Evolutionary conservation across 2,113 vertebrate species (phyloP).

Genomic region (human (Homo sapiens)): GRCh38 chr1:222588501-222589000

Average conservation of each 20-base stretch:
- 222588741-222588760: conserved; percentile 1
- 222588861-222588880: neutral
- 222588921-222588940: neutral
- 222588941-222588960: conserved; percentile 28
- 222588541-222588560: conserved; percentile 68
- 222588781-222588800: neutral
- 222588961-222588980: neutral
- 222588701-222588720: neutral
- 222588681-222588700: neutral
- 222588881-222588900: neutral
- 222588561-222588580: conserved; percentile 66
- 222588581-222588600: neutral
- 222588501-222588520: neutral
- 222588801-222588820: neutral
- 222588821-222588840: neutral
- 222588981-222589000: neutral
- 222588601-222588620: neutral
- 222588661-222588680: neutral
- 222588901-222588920: neutral
- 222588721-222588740: neutral
- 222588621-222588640: neutral
- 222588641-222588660: neutral
- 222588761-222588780: neutral
- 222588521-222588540: neutral
- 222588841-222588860: neutral